phyloP scores from a whole-genome alignment of 2,888 invertebrate species.

The Spisula solida region DNA sequence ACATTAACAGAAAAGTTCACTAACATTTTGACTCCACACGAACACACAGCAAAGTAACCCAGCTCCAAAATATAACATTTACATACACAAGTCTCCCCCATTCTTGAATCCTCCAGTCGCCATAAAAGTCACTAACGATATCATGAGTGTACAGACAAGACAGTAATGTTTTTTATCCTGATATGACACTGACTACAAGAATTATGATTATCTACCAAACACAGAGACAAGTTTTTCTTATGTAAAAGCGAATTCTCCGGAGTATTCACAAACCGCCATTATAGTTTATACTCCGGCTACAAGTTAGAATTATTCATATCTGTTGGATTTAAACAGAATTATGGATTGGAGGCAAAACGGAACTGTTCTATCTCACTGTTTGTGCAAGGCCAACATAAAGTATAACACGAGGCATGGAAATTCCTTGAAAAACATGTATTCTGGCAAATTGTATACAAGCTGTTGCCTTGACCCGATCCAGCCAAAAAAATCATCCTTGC shows the following conservation, averaged over 20 bases:
- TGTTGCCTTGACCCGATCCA: no score
- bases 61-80: not conserved
- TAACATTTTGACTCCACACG: not conserved
- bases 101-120: not conserved
- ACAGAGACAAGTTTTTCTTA: not conserved
- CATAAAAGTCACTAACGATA: not conserved
- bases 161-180: not conserved
- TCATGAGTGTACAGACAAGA: not conserved
- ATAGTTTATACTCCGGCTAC: not conserved
- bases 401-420: no score
- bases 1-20: not conserved
- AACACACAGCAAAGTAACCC: not conserved
- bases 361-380: no score
- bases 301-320: not conserved
- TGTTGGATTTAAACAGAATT: not conserved
- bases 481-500: no score
- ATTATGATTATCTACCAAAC: not conserved
- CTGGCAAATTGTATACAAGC: no score
- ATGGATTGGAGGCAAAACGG: not conserved
- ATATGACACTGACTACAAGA: conserved; percentile 5
- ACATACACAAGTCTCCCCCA: not conserved
- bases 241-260: not conserved
- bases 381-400: not conserved
- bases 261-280: not conserved
- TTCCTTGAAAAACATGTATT: no score